A percentile compares a stretch with the other conserved stretches of the same genome.
Conservation (phyloP, 2,797 vertebrate species). For the Setipinna tenuifilis region DNA sequence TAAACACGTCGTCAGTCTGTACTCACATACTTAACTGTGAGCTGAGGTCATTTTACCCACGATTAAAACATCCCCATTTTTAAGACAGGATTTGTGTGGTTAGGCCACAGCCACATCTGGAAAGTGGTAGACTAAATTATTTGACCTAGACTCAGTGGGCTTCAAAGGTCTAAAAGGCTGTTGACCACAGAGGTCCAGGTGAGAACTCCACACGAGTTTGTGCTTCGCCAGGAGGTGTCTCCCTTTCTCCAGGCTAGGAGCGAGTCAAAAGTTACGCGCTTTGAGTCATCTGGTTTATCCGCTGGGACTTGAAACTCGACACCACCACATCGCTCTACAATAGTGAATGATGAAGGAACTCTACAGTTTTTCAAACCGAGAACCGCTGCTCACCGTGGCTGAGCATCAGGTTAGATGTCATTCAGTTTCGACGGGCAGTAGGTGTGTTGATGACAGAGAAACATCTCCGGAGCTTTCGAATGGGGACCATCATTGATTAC, state of each 20-base stretch:
- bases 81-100: no score
- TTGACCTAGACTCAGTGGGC: neutral
- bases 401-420: neutral
- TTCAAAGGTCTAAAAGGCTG: neutral
- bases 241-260: neutral
- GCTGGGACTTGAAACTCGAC: conserved; percentile 20
- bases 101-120: neutral
- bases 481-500: conserved; percentile 68
- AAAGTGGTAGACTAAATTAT: neutral
- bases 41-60: no score
- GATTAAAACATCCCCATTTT: no score
- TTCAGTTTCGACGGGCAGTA: neutral
- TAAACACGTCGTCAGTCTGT: no score
- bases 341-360: conserved; percentile 21
- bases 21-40: no score
- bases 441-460: conserved; percentile 9
- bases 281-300: conserved; percentile 16
- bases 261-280: conserved; percentile 2
- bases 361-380: neutral
- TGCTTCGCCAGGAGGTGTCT: neutral
- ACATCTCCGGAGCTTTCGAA: conserved; percentile 43
- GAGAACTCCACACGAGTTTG: neutral
- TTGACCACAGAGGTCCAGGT: neutral
- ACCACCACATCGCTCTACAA: conserved; percentile 15
- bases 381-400: neutral